Evolutionary conservation across 2,888 invertebrate species (phyloP).

Genomic region (Plagiodera versicolora): DNA sequence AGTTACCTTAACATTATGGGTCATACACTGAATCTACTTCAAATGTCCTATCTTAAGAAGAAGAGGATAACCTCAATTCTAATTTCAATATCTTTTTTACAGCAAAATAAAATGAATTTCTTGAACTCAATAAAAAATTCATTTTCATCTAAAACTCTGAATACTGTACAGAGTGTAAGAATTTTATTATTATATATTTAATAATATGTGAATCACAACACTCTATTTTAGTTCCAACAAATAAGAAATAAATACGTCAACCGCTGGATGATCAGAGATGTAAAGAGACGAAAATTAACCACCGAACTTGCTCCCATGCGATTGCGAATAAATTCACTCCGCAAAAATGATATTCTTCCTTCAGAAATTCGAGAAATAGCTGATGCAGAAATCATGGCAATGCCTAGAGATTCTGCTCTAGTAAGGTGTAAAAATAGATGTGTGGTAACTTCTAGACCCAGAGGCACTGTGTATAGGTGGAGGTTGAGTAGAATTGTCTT

Average conservation of each 20-base stretch:
- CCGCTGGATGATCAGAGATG: slow-evolving; percentile 84
- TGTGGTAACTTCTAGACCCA: slow-evolving; percentile 83
- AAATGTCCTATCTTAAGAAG: too few species aligned
- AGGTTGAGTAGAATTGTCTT: slow-evolving; percentile 89
- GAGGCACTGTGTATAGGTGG: slow-evolving; percentile 80
- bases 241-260: slow-evolving; percentile 77
- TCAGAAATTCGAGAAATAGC: slow-evolving; percentile 77
- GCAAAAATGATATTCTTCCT: slow-evolving; percentile 86
- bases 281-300: slow-evolving; percentile 75
- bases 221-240: slow-evolving; percentile 65
- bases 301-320: slow-evolving; percentile 76
- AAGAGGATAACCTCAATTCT: too few species aligned
- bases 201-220: neutral
- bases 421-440: slow-evolving; percentile 76
- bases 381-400: slow-evolving; percentile 69
- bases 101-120: neutral
- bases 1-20: too few species aligned
- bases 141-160: neutral
- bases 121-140: neutral
- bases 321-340: slow-evolving; percentile 77
- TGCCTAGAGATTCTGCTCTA: slow-evolving; percentile 74
- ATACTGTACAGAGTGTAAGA: neutral
- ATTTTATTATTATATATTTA: neutral
- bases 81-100: neutral
- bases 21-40: too few species aligned